These are phyloP conservation scores for Drosophila tropicalis DNA, from an alignment of 1,140 invertebrate genomes.

Conservation along the genomic window DNA sequence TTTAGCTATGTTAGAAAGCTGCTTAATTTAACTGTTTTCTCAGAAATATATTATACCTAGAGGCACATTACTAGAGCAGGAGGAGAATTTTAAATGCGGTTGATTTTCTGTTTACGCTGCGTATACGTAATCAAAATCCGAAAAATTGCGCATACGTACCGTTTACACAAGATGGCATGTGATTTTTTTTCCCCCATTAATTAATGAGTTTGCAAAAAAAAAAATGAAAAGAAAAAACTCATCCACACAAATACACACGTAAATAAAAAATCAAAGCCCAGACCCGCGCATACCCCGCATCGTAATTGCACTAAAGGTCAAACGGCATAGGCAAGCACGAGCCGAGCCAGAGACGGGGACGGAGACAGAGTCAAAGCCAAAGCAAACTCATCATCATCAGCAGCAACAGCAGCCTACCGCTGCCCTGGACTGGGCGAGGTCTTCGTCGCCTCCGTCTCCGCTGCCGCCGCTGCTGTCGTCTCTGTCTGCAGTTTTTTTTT, in stretches of 20 bases:
- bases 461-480: not conserved
- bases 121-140: not conserved
- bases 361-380: constrained; percentile 1
- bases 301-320: constrained; percentile 65
- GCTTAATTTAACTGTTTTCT: not conserved
- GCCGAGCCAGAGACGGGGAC: constrained; percentile 6
- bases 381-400: constrained; percentile 39
- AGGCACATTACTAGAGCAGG: not conserved
- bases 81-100: not conserved
- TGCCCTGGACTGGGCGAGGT: constrained; percentile 62
- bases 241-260: constrained; percentile 1
- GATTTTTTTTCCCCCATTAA: constrained; percentile 46
- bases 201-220: constrained; percentile 46
- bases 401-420: constrained; percentile 43
- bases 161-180: constrained; percentile 48
- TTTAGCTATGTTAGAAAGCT: too few species aligned
- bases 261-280: constrained; percentile 13
- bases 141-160: constrained; percentile 9
- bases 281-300: constrained; percentile 13
- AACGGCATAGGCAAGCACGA: constrained; percentile 45
- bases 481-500: constrained; percentile 60
- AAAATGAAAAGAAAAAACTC: constrained; percentile 19
- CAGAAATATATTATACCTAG: not conserved
- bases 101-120: constrained; percentile 7
- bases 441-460: constrained; percentile 25